Base-by-base conservation (phyloP, 2,888 invertebrate species). In the Nomada ruficornis region DNA sequence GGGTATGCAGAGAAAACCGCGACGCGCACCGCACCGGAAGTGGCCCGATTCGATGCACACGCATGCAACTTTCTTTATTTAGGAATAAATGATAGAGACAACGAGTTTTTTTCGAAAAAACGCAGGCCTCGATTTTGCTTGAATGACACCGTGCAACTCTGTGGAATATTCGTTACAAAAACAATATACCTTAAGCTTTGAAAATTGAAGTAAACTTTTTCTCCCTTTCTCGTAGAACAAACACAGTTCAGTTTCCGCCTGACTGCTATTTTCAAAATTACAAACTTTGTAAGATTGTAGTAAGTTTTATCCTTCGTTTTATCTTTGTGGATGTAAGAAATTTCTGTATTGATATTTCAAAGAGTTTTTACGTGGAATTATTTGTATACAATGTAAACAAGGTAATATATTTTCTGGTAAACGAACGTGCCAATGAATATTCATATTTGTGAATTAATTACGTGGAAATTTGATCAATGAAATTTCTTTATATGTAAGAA, bases 11-110 rank as follows among this genome's bases (percentile, higher is more conserved):
- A n/a, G 52, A 44, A 44, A 47, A 60, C 65, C 42, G 52, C 52
- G 13, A 29, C 20, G 44, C 23, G 59, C 44, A 20, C 36, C 47
- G 50, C 44, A 50, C 50, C 63, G 63, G 72, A 77, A 77, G 72
- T 64, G 26, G 23, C 54, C n/a, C 10, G 59, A 29, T 62, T 68
- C 42, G 26, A 18, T 18, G 36, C 23, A 23, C 11, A 44, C 9
- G 3, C 44, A 77, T 65, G 18, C 26, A 73, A 73, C 52, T 29
- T 74, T 77, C 13, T 60, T 73, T 60, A 60, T 60, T 18, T 29
- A 67, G 42, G n/a, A 20, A 15, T 2, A 0, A 18, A 7, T 20
- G 54, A 20, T 54, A 15, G 15, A 4, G n/a, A 20, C 20, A 54
- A 9, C 54, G n/a, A 10, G 13, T 7, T 4, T 23, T 15, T 20